phyloP scores from a whole-genome alignment of 1,140 invertebrate species.

The Neelides sp. region DNA sequence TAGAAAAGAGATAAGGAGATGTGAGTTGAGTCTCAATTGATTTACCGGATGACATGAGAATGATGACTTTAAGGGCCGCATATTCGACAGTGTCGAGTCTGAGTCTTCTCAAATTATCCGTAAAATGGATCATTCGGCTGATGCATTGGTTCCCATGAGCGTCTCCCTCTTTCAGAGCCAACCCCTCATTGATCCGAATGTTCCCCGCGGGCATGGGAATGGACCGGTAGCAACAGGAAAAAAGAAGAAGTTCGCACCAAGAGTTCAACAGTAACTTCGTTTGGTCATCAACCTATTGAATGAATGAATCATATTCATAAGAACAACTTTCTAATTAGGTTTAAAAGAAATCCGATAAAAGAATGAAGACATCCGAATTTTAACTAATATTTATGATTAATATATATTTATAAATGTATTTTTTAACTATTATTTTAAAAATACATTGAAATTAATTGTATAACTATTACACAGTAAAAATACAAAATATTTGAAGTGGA shows the following conservation, averaged over 20 bases:
- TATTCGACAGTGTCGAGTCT: constrained; percentile 94
- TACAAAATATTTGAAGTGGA: too few relatives aligned
- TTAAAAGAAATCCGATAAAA: too few relatives aligned
- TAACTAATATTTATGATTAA: too few relatives aligned
- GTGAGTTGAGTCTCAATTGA: too few relatives aligned
- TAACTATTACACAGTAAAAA: too few relatives aligned
- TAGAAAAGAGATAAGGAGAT: too few relatives aligned
- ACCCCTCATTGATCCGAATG: constrained; percentile 29
- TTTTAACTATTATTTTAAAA: too few relatives aligned
- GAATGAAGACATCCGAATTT: too few relatives aligned
- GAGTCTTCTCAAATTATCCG: constrained; percentile 74
- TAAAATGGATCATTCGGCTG: constrained; percentile 84
- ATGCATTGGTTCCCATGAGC: constrained; percentile 43
- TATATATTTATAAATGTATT: constrained; percentile 1
- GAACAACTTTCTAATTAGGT: too few relatives aligned
- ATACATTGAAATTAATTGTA: too few relatives aligned
- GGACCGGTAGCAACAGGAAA: constrained; percentile 56
- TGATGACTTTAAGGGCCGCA: constrained; percentile 84
- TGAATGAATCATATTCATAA: background rate
- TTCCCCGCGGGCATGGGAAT: constrained; percentile 36
- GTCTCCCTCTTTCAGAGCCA: constrained; percentile 28
- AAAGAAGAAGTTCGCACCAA: constrained; percentile 87
- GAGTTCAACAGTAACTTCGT: constrained; percentile 91
- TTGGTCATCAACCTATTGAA: constrained; percentile 95
- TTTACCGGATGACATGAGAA: constrained; percentile 80